Percentiles rank a stretch among this genome's conserved stretches.
Conservation (phyloP, 2,113 vertebrate genomes). For the Scalopus aquaticus region DNA sequence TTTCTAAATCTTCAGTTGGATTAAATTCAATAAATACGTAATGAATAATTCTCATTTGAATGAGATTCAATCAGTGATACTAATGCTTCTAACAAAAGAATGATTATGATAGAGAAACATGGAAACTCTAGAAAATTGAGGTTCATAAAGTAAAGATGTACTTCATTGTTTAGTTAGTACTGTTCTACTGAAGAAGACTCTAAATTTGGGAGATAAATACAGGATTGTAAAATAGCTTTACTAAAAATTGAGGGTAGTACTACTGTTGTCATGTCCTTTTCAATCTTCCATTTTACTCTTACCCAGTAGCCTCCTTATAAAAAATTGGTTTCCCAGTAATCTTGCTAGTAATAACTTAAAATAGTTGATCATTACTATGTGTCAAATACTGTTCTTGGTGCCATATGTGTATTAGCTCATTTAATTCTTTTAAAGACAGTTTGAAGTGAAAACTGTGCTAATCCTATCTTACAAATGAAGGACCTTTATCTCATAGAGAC, state of each 20-base stretch:
- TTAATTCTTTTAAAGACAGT: not conserved
- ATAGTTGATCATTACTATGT: not conserved
- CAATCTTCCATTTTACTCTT: not conserved
- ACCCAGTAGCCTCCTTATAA: not conserved
- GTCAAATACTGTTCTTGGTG: not conserved
- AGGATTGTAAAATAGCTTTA: too few relatives aligned
- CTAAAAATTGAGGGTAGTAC: not conserved
- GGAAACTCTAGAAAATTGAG: not conserved
- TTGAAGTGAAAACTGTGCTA: not conserved
- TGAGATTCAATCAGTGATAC: constrained; percentile 47
- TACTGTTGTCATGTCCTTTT: not conserved
- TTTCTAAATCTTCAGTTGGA: not conserved
- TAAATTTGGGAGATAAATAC: too few relatives aligned
- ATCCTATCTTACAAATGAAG: not conserved
- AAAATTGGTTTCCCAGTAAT: not conserved
- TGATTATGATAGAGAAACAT: not conserved
- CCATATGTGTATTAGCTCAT: not conserved
- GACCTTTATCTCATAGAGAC: not conserved
- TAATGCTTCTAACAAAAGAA: constrained; percentile 42
- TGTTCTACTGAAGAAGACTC: not conserved
- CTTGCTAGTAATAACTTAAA: not conserved
- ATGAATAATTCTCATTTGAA: constrained; percentile 30
- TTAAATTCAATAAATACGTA: not conserved
- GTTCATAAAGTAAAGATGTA: not conserved
- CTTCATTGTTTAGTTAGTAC: not conserved